These are phyloP conservation scores for Porites evermanni DNA, from an alignment of 92 coral and sea anemone species.

Conservation along the genomic window DNA sequence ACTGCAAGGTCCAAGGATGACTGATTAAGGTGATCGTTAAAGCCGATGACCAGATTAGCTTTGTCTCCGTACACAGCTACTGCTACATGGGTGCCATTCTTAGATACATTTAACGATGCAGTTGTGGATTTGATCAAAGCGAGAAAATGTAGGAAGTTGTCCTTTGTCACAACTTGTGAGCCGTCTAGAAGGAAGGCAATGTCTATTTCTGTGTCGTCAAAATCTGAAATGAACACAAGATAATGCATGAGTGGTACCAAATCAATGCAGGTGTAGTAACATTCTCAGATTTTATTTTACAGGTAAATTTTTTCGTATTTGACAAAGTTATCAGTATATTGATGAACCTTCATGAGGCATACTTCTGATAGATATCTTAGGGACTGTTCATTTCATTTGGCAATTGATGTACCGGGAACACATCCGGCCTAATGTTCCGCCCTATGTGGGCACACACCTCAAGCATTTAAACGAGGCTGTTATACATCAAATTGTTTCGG, in stretches of 20 bases:
- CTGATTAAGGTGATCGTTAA: conserved; percentile 35
- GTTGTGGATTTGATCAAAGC: conserved; percentile 46
- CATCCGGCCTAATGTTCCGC: too few species aligned
- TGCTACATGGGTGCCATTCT: conserved; percentile 63
- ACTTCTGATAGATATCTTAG: too few species aligned
- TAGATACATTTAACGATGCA: conserved; percentile 54
- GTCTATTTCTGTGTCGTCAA: conserved; percentile 29
- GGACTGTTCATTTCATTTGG: too few species aligned
- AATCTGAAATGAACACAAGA: background rate
- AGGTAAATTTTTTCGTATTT: too few species aligned
- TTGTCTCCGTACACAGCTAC: conserved; percentile 46
- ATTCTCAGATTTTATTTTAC: background rate
- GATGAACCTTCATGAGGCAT: too few species aligned
- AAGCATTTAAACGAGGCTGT: too few species aligned
- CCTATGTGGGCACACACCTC: too few species aligned
- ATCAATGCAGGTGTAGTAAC: too few species aligned
- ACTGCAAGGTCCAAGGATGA: conserved; percentile 42
- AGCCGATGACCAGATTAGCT: conserved; percentile 39
- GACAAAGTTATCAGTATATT: too few species aligned
- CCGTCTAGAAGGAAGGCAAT: conserved; percentile 69
- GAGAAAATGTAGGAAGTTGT: conserved; percentile 41
- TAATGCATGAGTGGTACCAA: too few species aligned
- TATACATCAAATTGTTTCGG: too few species aligned
- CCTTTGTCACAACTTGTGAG: conserved; percentile 42
- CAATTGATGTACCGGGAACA: too few species aligned